Conservation (phyloP, 1,140 invertebrate genomes). For the Paraescarpia echinospica region DNA sequence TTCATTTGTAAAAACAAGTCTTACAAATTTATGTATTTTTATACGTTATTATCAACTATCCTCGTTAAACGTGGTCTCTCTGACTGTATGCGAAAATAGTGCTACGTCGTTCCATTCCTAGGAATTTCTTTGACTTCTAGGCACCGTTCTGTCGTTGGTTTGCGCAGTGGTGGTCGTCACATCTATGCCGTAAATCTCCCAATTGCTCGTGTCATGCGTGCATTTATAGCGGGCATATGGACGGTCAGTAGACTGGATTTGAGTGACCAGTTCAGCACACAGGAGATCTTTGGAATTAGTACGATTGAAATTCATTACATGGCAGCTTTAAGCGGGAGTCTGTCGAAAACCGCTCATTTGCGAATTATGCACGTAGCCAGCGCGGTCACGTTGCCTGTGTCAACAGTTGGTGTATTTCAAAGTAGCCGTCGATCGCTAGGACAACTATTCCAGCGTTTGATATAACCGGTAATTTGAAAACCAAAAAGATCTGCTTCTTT, state of each 20-base stretch:
- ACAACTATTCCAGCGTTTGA: neutral
- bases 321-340: neutral
- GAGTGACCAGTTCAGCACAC: too few species aligned
- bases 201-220: too few species aligned
- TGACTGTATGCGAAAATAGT: neutral
- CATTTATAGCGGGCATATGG: too few species aligned
- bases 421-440: neutral
- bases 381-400: neutral
- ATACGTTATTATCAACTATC: neutral
- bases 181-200: too few species aligned
- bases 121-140: too few species aligned
- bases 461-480: neutral
- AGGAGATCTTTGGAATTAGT: neutral
- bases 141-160: too few species aligned
- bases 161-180: too few species aligned
- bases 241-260: too few species aligned
- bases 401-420: neutral
- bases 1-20: neutral
- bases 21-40: neutral
- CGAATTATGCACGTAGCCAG: neutral
- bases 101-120: neutral
- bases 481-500: neutral
- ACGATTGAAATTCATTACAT: neutral
- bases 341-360: neutral
- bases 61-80: neutral